Conservation (phyloP, 2,888 invertebrate genomes). For the Plebejus argus region DNA sequence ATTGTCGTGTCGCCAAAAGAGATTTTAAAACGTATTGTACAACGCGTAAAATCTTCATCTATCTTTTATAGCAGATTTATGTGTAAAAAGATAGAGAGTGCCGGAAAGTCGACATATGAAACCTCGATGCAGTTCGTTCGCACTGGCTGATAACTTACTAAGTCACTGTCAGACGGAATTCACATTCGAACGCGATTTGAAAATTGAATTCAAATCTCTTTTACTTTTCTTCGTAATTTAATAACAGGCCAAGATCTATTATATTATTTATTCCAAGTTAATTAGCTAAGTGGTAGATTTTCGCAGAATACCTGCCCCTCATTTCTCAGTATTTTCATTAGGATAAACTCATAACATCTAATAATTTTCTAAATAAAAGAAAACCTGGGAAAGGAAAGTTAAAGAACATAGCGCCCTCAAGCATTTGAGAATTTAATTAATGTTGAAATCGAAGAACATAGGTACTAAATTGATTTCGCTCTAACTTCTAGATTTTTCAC, state of each 20-base stretch:
- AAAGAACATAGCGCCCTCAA: neutral
- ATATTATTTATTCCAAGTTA: neutral
- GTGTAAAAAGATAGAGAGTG: neutral
- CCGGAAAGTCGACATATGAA: neutral
- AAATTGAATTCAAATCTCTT: neutral
- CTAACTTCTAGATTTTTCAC: neutral
- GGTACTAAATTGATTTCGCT: neutral
- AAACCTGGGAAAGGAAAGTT: neutral
- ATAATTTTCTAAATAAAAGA: neutral
- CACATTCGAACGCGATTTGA: slow-evolving; percentile 3
- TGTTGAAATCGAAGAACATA: neutral
- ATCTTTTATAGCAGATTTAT: slow-evolving; percentile 11
- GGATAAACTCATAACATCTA: neutral
- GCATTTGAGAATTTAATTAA: neutral
- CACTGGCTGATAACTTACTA: slow-evolving; percentile 19
- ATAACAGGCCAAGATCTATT: neutral
- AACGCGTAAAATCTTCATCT: slow-evolving; percentile 5
- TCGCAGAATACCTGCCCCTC: neutral
- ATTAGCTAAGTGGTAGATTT: neutral
- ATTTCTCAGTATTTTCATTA: neutral
- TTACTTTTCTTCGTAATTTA: neutral
- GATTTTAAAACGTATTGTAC: neutral
- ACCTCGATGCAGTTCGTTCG: slow-evolving; percentile 12
- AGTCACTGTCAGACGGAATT: slow-evolving; percentile 14
- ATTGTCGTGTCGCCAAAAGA: slow-evolving; percentile 15